Percentiles rank a stretch among this genome's conserved stretches.
These are phyloP conservation scores for Uloborus plumipes DNA, from an alignment of 2,888 invertebrate species.

Conservation along the genomic window DNA sequence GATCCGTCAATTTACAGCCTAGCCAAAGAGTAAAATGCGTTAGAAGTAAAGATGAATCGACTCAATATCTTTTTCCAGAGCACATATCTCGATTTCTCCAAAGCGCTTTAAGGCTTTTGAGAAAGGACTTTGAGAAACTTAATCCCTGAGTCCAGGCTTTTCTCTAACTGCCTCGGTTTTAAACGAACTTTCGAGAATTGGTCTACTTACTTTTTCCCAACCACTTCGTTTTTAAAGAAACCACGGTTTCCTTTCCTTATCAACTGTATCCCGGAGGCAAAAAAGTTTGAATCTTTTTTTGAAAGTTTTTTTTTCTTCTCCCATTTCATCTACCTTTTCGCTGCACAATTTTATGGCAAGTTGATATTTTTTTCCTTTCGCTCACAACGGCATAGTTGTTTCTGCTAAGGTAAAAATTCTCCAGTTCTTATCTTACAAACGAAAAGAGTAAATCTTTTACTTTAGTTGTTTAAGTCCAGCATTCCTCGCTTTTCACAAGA, in stretches of 20 bases:
- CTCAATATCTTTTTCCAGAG: too few species aligned
- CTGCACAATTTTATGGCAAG: too few species aligned
- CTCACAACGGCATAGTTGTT: conserved; percentile 49
- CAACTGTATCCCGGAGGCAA: conserved; percentile 55
- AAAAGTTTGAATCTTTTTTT: conserved; percentile 47
- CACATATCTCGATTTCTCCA: too few species aligned
- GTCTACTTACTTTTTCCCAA: conserved; percentile 11
- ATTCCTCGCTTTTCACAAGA: conserved; percentile 18
- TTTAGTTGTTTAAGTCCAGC: conserved; percentile 41
- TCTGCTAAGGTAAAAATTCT: conserved; percentile 53
- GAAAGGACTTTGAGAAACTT: conserved; percentile 41
- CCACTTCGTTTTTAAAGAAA: conserved; percentile 49
- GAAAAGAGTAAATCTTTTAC: conserved; percentile 48
- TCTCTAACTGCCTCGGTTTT: conserved; percentile 32
- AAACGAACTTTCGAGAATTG: conserved; percentile 45
- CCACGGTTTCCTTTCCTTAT: conserved; percentile 40
- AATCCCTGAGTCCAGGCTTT: conserved; percentile 35
- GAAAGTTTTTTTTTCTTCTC: conserved; percentile 22
- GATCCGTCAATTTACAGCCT: too few species aligned
- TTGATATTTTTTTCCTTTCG: too few species aligned
- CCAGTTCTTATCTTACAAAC: conserved; percentile 45
- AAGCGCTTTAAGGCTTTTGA: conserved; percentile 27
- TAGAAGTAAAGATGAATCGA: too few species aligned
- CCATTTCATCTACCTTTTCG: neutral
- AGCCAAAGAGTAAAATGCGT: too few species aligned